These are phyloP conservation scores for Microctenopoma steveboyesi DNA, from an alignment of 2,797 vertebrate species.

Conservation along the genomic window DNA sequence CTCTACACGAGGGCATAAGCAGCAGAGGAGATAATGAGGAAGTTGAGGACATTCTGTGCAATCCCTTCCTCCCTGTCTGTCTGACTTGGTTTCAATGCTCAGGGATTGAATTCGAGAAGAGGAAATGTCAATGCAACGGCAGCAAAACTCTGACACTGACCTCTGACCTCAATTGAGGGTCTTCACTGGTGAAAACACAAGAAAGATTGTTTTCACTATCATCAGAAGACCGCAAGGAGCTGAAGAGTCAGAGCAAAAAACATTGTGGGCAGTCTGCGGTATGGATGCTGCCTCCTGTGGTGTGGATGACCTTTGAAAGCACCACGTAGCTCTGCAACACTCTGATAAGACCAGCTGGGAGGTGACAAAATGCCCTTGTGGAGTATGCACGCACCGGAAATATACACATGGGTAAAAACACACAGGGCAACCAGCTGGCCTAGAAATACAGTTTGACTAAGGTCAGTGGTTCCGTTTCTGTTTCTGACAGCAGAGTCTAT, in stretches of 20 bases:
- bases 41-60: constrained; percentile 68
- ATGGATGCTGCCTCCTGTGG: constrained; percentile 77
- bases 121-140: constrained; percentile 17
- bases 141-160: constrained; percentile 23
- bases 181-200: constrained; percentile 1
- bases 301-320: constrained; percentile 79
- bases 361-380: constrained; percentile 70
- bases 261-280: constrained; percentile 52
- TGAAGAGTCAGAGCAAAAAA: constrained; percentile 52
- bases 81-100: constrained; percentile 30
- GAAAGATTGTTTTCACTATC: background rate
- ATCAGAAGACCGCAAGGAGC: constrained; percentile 24
- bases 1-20: constrained; percentile 62
- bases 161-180: constrained; percentile 46
- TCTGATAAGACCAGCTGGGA: constrained; percentile 76
- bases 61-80: constrained; percentile 44
- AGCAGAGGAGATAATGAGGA: constrained; percentile 75
- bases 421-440: constrained; percentile 56
- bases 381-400: constrained; percentile 54
- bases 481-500: constrained; percentile 38
- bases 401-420: constrained; percentile 45
- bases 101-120: constrained; percentile 43
- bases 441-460: constrained; percentile 54
- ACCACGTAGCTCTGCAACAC: constrained; percentile 61
- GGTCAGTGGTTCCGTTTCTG: constrained; percentile 51